These are phyloP conservation scores for Oplegnathus fasciatus DNA, from an alignment of 2,113 vertebrate genomes.

Conservation along the genomic window DNA sequence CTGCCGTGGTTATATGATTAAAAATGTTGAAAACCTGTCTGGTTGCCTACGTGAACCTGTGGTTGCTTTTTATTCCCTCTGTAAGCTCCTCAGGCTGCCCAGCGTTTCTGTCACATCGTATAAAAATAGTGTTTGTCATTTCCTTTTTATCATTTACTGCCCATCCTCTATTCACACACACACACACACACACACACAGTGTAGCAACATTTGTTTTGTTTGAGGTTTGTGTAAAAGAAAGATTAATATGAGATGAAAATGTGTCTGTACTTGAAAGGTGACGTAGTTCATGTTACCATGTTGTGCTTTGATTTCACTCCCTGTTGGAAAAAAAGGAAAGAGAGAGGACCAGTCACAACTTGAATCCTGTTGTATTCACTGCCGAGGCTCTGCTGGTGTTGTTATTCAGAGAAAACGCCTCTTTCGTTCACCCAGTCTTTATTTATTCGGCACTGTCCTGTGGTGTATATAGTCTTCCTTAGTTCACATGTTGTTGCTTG, in stretches of 20 bases:
- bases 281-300: slow-evolving; percentile 74
- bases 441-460: slow-evolving; percentile 45
- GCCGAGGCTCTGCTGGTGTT: slow-evolving; percentile 27
- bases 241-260: slow-evolving; percentile 54
- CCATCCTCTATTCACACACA: slow-evolving; percentile 11
- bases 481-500: slow-evolving; percentile 31
- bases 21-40: slow-evolving; percentile 60
- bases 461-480: slow-evolving; percentile 53
- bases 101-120: slow-evolving; percentile 47
- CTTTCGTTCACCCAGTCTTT: slow-evolving; percentile 37
- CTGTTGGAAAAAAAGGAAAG: slow-evolving; percentile 18
- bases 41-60: slow-evolving; percentile 72
- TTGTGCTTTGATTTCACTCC: slow-evolving; percentile 75
- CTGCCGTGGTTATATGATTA: slow-evolving; percentile 36
- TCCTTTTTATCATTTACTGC: slow-evolving; percentile 38
- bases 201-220: slow-evolving; percentile 50
- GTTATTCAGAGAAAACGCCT: slow-evolving; percentile 36
- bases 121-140: slow-evolving; percentile 61
- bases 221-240: slow-evolving; percentile 65
- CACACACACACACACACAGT: slow-evolving; percentile 12
- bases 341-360: slow-evolving; percentile 35
- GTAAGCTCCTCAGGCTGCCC: slow-evolving; percentile 66
- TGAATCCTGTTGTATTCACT: slow-evolving; percentile 40
- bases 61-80: slow-evolving; percentile 63
- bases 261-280: slow-evolving; percentile 70